These are phyloP conservation scores for Euthynnus affinis DNA, from an alignment of 2,797 vertebrate species.

Conservation along the genomic window DNA sequence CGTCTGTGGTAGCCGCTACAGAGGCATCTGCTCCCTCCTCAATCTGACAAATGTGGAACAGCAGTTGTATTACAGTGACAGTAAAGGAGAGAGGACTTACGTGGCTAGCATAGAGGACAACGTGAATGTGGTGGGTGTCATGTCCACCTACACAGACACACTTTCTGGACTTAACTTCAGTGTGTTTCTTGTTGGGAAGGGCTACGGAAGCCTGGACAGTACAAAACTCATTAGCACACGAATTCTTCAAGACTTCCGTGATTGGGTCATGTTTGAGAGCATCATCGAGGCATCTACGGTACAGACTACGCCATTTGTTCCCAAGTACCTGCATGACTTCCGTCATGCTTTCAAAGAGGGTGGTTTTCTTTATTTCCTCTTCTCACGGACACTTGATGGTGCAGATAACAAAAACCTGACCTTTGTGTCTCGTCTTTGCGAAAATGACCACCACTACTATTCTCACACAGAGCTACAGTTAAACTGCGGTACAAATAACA, in stretches of 20 bases:
- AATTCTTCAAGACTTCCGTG: slow-evolving; percentile 89
- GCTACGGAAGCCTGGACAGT: slow-evolving; percentile 92
- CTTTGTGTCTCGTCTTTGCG: slow-evolving; percentile 92
- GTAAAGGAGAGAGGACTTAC: slow-evolving; percentile 94
- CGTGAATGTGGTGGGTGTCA: slow-evolving; percentile 93
- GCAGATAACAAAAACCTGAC: slow-evolving; percentile 90
- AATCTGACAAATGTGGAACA: slow-evolving; percentile 89
- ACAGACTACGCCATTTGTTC: slow-evolving; percentile 90
- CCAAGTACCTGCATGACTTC: slow-evolving; percentile 92
- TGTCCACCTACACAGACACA: slow-evolving; percentile 82
- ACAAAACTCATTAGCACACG: slow-evolving; percentile 96
- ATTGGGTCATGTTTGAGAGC: slow-evolving; percentile 94
- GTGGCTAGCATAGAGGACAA: slow-evolving; percentile 95
- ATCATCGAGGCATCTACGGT: slow-evolving; percentile 92
- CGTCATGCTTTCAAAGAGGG: slow-evolving; percentile 91
- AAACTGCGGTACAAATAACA: slow-evolving; percentile 82
- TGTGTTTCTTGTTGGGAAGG: slow-evolving; percentile 95
- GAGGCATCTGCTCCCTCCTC: slow-evolving; percentile 94
- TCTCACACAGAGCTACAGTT: slow-evolving; percentile 96
- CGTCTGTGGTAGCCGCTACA: slow-evolving; percentile 94
- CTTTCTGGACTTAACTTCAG: slow-evolving; percentile 47
- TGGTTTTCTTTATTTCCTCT: slow-evolving; percentile 93
- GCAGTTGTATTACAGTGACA: slow-evolving; percentile 91
- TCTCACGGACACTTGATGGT: slow-evolving; percentile 91
- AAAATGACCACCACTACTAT: slow-evolving; percentile 90